Evolutionary conservation across 2,888 invertebrate genomes (phyloP).

Genomic region (Lithophane semibrunnea): DNA sequence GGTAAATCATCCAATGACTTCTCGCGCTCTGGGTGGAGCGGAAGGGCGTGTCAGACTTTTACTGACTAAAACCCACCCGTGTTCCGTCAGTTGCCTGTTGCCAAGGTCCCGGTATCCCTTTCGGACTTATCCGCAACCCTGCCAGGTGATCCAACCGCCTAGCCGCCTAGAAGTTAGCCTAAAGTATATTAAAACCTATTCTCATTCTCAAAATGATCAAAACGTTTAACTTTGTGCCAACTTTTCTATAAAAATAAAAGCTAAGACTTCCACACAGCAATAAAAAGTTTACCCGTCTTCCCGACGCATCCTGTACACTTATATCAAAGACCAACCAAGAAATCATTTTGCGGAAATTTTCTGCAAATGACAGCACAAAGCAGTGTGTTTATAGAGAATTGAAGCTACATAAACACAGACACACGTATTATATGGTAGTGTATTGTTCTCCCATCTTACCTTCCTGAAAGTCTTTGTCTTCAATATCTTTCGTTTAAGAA

Average conservation of each 20-base stretch:
- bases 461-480: constrained; percentile 15
- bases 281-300: constrained; percentile 25
- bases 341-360: constrained; percentile 22
- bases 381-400: constrained; percentile 2
- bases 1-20: too few species aligned
- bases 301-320: constrained; percentile 4
- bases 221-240: neutral
- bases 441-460: constrained; percentile 32
- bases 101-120: too few species aligned
- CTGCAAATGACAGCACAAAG: constrained; percentile 52
- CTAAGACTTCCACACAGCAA: neutral
- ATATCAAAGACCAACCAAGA: constrained; percentile 13
- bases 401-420: neutral
- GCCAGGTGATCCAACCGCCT: too few species aligned
- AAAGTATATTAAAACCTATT: neutral
- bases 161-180: too few species aligned
- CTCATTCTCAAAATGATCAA: too few species aligned
- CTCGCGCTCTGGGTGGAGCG: too few species aligned
- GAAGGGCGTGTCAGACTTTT: too few species aligned
- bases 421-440: neutral
- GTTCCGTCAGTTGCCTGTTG: too few species aligned
- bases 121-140: too few species aligned
- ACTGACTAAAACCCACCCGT: too few species aligned
- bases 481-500: constrained; percentile 9
- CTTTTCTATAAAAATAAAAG: constrained; percentile 8